Percentiles rank a stretch among this genome's conserved stretches.
These are phyloP conservation scores for Sinocyclocheilus rhinocerous DNA, from an alignment of 2,113 vertebrate genomes.

Conservation along the genomic window DNA sequence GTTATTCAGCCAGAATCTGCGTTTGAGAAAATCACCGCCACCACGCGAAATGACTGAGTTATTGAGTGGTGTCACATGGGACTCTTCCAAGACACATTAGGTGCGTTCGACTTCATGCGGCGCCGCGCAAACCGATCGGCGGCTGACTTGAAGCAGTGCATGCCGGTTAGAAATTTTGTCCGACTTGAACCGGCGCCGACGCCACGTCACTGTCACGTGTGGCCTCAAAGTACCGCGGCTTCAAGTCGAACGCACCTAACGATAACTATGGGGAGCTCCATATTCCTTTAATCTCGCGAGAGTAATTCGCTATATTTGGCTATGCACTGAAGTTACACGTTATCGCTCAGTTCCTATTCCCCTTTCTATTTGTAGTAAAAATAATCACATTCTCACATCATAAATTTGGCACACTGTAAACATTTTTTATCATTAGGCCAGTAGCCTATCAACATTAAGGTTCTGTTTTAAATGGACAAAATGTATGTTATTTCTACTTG, in stretches of 20 bases:
- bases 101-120: too few relatives aligned
- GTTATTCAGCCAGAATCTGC: conserved; percentile 77
- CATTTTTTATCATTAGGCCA: too few relatives aligned
- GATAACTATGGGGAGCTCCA: neutral
- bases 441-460: too few relatives aligned
- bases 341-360: neutral
- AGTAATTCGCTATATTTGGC: neutral
- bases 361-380: neutral
- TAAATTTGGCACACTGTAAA: neutral
- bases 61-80: conserved; percentile 26
- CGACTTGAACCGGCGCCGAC: too few relatives aligned
- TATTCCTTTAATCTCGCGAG: neutral
- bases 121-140: too few relatives aligned
- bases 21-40: conserved; percentile 58
- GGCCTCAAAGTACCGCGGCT: too few relatives aligned
- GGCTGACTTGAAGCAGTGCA: too few relatives aligned
- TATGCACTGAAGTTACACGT: neutral
- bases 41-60: conserved; percentile 12
- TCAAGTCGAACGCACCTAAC: too few relatives aligned
- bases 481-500: neutral
- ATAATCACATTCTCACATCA: neutral
- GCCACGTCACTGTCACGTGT: too few relatives aligned
- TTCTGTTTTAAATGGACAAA: too few relatives aligned
- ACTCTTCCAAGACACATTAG: conserved; percentile 7
- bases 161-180: too few relatives aligned